Evolutionary conservation across 2,113 vertebrate genomes (phyloP).

Genomic region (Scatophagus argus): DNA sequence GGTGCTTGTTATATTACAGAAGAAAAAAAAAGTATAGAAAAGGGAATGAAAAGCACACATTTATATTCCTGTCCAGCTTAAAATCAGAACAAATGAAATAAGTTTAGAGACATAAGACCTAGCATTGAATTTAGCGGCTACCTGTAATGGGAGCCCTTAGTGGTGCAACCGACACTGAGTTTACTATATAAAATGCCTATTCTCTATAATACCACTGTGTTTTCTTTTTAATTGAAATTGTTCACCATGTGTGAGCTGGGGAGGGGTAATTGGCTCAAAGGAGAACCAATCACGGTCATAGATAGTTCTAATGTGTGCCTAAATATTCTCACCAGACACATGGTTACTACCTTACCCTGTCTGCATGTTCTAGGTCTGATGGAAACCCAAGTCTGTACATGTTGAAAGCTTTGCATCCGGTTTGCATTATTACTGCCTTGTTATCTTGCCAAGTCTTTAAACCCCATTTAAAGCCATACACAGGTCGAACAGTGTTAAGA

Average conservation of each 20-base stretch:
- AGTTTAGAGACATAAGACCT: not conserved
- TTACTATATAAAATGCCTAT: not conserved
- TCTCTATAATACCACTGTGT: conserved; percentile 25
- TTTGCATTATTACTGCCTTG: conserved; percentile 49
- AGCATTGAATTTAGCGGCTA: conserved; percentile 20
- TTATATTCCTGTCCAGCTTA: conserved; percentile 38
- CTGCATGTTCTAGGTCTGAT: conserved; percentile 54
- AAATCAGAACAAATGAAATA: conserved; percentile 19
- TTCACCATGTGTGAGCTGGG: conserved; percentile 10
- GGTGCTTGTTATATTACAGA: conserved; percentile 44
- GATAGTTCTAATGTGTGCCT: conserved; percentile 55
- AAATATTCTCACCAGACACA: conserved; percentile 41
- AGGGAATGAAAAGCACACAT: conserved; percentile 73
- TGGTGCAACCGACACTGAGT: conserved; percentile 19
- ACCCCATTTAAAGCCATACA: conserved; percentile 74
- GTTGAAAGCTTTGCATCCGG: conserved; percentile 60
- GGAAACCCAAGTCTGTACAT: conserved; percentile 37
- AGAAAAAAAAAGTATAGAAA: conserved; percentile 26
- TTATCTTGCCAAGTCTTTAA: conserved; percentile 63
- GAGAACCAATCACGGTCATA: conserved; percentile 44
- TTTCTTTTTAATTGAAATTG: conserved; percentile 21
- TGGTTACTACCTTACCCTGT: conserved; percentile 40
- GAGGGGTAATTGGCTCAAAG: conserved; percentile 10
- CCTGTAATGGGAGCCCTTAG: conserved; percentile 31
- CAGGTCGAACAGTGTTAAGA: conserved; percentile 41